Conservation (phyloP, 2,113 vertebrate species). For the Dasypus novemcinctus region DNA sequence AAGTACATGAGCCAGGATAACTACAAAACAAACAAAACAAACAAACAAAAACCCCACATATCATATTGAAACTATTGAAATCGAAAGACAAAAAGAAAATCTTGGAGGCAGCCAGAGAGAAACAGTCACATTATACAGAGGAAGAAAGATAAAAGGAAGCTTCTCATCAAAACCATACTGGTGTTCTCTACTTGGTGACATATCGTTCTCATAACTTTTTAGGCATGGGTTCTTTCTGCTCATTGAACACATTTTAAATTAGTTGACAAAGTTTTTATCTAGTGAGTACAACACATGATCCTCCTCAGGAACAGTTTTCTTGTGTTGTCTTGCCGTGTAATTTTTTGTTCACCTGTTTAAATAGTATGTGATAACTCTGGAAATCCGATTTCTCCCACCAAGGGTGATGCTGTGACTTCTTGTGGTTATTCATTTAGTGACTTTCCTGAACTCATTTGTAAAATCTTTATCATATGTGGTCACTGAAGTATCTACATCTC, state of each 20-base stretch:
- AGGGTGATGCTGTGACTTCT: background rate
- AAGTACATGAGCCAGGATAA: too few species aligned
- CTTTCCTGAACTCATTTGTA: background rate
- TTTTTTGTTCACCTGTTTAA: background rate
- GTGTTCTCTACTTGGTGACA: background rate
- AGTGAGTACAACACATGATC: background rate
- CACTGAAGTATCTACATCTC: background rate
- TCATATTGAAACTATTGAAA: too few species aligned
- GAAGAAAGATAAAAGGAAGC: too few species aligned
- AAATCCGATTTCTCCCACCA: background rate
- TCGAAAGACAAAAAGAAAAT: too few species aligned
- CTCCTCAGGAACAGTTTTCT: background rate
- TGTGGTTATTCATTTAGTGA: background rate
- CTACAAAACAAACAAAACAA: too few species aligned
- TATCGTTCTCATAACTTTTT: background rate
- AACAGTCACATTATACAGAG: too few species aligned
- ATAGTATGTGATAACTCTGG: background rate
- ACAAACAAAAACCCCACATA: too few species aligned
- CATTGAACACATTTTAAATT: background rate
- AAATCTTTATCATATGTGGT: background rate
- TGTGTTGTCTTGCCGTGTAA: background rate
- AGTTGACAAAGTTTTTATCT: background rate
- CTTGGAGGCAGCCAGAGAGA: too few species aligned
- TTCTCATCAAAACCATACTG: background rate
- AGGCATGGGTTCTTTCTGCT: background rate